A percentile compares a stretch with the other conserved stretches of the same genome.
These are phyloP conservation scores for Microcebus tavaratra DNA, from an alignment of 2,113 vertebrate genomes.

Conservation along the genomic window DNA sequence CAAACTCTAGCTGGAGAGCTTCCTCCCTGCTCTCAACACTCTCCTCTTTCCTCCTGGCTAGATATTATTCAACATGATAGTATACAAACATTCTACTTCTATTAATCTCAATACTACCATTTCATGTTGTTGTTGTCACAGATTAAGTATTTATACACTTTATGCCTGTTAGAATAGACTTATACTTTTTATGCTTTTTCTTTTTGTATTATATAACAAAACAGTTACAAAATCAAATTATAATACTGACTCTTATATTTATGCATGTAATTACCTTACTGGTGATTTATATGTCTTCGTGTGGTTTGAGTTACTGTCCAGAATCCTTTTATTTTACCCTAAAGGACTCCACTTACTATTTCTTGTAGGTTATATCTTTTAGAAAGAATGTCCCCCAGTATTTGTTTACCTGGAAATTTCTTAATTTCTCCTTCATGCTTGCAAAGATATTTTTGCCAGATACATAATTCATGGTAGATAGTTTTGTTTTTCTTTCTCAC, in stretches of 20 bases:
- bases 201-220: background rate
- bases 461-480: background rate
- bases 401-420: background rate
- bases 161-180: background rate
- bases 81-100: background rate
- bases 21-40: no score
- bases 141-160: background rate
- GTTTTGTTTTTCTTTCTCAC: background rate
- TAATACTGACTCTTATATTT: background rate
- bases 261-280: background rate
- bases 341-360: background rate
- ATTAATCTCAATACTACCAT: no score
- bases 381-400: background rate
- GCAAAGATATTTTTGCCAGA: background rate
- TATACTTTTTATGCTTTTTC: background rate
- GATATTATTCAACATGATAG: no score
- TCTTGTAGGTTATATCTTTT: background rate
- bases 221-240: background rate
- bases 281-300: background rate
- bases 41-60: no score
- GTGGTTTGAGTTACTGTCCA: background rate
- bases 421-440: background rate
- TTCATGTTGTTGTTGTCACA: background rate
- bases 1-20: no score
- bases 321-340: background rate